Evolutionary conservation across 2,113 vertebrate species (phyloP), one percentile per base, ranked within the genome.

Genomic region (Piliocolobus tephrosceles): DNA sequence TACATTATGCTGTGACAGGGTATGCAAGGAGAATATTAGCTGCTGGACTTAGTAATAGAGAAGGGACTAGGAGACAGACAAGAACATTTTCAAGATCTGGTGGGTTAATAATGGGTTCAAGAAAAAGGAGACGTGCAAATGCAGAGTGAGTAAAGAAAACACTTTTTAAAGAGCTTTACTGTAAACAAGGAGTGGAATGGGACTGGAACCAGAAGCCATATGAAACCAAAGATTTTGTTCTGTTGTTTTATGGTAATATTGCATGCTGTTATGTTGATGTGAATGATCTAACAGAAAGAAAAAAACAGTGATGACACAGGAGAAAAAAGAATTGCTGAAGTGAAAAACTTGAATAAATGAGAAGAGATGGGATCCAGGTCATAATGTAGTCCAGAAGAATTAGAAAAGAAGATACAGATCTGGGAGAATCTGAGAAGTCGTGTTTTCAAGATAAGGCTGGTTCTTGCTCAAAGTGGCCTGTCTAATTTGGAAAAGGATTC

Each of bases 1-100:
- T 4, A 4, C 18, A 30, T 35, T 4, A 20, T 7, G 25, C 22
- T 11, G 20, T 22, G 20, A 22, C 0, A n/a, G 11, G 14, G 5
- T 6, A 40, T 0, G 1, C 0, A 4, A 11, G 43, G 14, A 18
- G 0, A 35, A 2, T 43, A 32, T 47, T 2, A 32, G 17, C 7
- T 3, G 0, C 27, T 5, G 13, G 23, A 40, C 4, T 16, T 25
- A 14, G 40, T 3, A 7, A 50, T 0, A 57, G 23, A 5, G 32
- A 38, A 3, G 2, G 2, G 17, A 50, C 1, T 5, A 40, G 14
- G 32, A 18, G 57, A 30, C 5, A 3, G 22, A 23, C 3, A 35
- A 25, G 35, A 25, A 30, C 23, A 23, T 2, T 32, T 75, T 55
- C 66, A 16, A 16, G 20, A 64, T 40, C 3, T 80, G 30, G 4